Percentiles rank a stretch among this genome's conserved stretches.
These are phyloP conservation scores for Odontomyia ornata DNA, from an alignment of 2,888 invertebrate genomes.

Conservation along the genomic window DNA sequence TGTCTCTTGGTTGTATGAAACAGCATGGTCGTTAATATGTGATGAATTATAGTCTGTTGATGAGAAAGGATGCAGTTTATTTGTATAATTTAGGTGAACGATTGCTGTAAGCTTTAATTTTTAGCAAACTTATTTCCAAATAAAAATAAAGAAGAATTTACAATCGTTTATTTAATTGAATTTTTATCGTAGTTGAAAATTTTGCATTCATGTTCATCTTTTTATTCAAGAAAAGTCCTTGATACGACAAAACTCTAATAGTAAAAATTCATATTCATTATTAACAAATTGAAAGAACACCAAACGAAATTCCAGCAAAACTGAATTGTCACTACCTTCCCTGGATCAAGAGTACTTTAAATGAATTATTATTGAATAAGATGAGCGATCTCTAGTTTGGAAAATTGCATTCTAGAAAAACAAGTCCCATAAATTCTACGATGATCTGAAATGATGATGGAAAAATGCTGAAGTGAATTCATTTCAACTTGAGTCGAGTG, in stretches of 20 bases:
- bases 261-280: neutral
- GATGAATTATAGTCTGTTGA: neutral
- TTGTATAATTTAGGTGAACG: too few relatives aligned
- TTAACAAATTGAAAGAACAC: too few relatives aligned
- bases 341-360: constrained; percentile 39
- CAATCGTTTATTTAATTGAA: too few relatives aligned
- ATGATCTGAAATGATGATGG: constrained; percentile 45
- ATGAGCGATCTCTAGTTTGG: constrained; percentile 46
- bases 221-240: neutral
- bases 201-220: neutral
- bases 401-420: constrained; percentile 48
- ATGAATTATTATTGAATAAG: constrained; percentile 48
- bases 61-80: too few relatives aligned
- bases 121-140: too few relatives aligned
- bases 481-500: constrained; percentile 1
- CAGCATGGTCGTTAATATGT: neutral
- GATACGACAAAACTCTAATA: too few relatives aligned
- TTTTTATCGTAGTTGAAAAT: too few relatives aligned
- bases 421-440: constrained; percentile 50
- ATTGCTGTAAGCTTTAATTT: too few relatives aligned
- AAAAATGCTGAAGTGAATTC: neutral
- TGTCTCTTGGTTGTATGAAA: neutral
- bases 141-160: too few relatives aligned
- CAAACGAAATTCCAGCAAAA: too few relatives aligned
- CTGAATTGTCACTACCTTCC: too few relatives aligned